Percentiles rank a stretch among this genome's conserved stretches.
Conservation (phyloP, 2,888 invertebrate species). For the Lacanobia wlatinum region DNA sequence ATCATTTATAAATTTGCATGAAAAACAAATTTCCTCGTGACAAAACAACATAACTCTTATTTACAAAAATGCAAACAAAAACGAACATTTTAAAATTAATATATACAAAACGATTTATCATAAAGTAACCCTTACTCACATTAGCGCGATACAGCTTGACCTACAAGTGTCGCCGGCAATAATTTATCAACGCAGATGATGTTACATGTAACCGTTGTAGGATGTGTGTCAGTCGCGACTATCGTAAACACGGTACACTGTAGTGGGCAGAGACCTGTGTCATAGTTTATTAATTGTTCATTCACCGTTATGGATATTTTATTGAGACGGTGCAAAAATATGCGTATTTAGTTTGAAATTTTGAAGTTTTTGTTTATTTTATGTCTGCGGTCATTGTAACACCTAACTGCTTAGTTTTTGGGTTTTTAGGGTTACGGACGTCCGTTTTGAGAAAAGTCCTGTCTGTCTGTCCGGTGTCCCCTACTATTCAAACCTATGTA, state of each 20-base stretch:
- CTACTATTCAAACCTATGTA: too few species aligned
- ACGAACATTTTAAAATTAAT: slow-evolving; percentile 18
- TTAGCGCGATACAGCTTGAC: slow-evolving; percentile 49
- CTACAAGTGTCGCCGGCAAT: slow-evolving; percentile 53
- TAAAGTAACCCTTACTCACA: slow-evolving; percentile 40
- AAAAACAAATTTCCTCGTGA: neutral
- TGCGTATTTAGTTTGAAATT: neutral
- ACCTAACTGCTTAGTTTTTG: too few species aligned
- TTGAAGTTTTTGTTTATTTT: neutral
- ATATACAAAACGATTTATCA: slow-evolving; percentile 54
- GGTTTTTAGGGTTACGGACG: too few species aligned
- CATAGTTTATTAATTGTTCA: slow-evolving; percentile 46
- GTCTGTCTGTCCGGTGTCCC: too few species aligned
- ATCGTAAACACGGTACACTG: slow-evolving; percentile 28
- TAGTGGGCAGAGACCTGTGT: slow-evolving; percentile 48
- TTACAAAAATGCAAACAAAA: slow-evolving; percentile 5
- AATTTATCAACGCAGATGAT: slow-evolving; percentile 56
- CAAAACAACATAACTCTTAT: neutral
- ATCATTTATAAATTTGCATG: neutral
- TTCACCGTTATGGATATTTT: slow-evolving; percentile 1
- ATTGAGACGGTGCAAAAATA: neutral
- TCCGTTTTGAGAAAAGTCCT: too few species aligned
- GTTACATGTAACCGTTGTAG: slow-evolving; percentile 34
- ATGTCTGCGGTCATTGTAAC: too few species aligned
- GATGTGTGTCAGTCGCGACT: slow-evolving; percentile 29